Percentiles rank a stretch among this genome's conserved stretches.
Conservation (phyloP, 30 jellyfish, hydroid and myxozoan genomes). For the Catostylus mosaicus region DNA sequence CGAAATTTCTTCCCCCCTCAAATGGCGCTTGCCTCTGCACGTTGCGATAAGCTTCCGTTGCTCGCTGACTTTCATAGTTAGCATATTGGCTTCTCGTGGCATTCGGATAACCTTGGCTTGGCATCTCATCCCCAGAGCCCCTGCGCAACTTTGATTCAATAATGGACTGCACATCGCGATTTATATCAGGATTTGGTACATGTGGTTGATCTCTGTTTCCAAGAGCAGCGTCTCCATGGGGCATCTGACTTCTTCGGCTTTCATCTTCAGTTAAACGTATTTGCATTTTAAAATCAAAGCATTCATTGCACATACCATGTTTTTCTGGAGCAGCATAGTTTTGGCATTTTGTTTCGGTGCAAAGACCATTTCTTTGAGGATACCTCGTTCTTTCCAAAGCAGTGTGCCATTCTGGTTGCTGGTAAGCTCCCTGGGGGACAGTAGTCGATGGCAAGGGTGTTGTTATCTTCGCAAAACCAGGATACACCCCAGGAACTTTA, state of each 20-base stretch:
- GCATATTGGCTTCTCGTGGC: neutral
- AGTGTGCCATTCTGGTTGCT: constrained; percentile 39
- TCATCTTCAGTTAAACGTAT: neutral
- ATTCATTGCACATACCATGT: constrained; percentile 65
- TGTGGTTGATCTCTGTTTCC: neutral
- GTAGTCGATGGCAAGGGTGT: neutral
- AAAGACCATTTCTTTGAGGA: neutral
- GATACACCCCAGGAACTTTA: constrained; percentile 46
- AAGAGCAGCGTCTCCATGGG: neutral
- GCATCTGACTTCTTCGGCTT: neutral
- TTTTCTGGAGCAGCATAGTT: constrained; percentile 49
- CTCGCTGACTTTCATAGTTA: neutral
- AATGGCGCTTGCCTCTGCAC: neutral
- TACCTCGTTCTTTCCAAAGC: neutral
- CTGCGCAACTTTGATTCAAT: neutral
- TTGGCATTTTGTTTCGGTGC: constrained; percentile 36
- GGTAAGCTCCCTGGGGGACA: neutral
- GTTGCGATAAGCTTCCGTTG: neutral
- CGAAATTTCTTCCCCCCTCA: neutral
- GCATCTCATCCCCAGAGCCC: neutral
- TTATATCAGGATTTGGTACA: neutral
- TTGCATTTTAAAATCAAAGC: constrained; percentile 28
- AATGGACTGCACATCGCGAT: neutral
- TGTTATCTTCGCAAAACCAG: constrained; percentile 1
- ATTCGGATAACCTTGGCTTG: neutral